Evolutionary conservation across 1,140 invertebrate genomes (phyloP), one percentile per base, ranked within the genome.

Genomic region (Tachypleus tridentatus): DNA sequence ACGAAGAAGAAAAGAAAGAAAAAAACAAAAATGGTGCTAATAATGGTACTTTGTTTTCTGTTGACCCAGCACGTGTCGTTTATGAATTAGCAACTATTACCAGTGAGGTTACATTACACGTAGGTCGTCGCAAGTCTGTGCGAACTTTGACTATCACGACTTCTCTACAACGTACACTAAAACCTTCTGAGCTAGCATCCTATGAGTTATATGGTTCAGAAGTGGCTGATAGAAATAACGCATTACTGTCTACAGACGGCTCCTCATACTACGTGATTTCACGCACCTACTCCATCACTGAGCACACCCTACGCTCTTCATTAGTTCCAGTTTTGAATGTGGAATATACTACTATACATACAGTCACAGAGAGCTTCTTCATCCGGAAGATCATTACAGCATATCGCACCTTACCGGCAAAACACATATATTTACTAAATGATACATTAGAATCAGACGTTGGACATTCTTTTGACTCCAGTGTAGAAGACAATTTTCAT

Each of bases 151-250:
- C 73, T 11, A 70, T 65, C 63, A 79, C 51, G 74, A 93, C 5
- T 86, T 91, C 72, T 77, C 91, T 59, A 88, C 93, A 73, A 76
- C 91, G 10, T 87, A 93, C 72, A 88, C 89, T 71, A 85, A 87
- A 7, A 88, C 92, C 71, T 85, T 89, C 51, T 86, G 88, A 70
- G 29, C 29, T 29, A 29, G 29, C 29, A 29, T 29, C 29, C 29
- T 29, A 29, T 29, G 29, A 29, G 29, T 29, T 29, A 29, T 29
- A 29, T 29, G 29, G 1, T 54, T 1, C 53, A n/a, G 53, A 54
- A 54, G 53, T n/a, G 53, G 53, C 53, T 54, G 53, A 7, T 54
- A 54, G n/a, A 7, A n/a, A 54, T n/a, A n/a, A 7, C n/a, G 1
- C n/a, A 54, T 8, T 54, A 1, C 7, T n/a, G 53, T 7, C 53